These are phyloP conservation scores for Anabas testudineus DNA, from an alignment of 2,797 vertebrate species.

Conservation along the genomic window DNA sequence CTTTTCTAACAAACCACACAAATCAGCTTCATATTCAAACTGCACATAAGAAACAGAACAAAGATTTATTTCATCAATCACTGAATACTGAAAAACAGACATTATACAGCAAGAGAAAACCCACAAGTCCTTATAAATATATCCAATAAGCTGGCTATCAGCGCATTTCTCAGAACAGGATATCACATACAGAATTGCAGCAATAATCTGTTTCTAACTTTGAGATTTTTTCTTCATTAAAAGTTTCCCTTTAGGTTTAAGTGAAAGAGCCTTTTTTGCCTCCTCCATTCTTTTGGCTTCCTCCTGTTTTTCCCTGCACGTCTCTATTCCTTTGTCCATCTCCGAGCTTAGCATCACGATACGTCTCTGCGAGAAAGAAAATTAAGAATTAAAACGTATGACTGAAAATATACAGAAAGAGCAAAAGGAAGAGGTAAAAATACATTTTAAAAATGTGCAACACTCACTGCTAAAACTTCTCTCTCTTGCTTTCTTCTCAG, in stretches of 20 bases:
- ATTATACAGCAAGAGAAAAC: background rate
- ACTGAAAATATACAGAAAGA: background rate
- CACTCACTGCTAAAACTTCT: constrained; percentile 85
- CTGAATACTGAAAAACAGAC: constrained; percentile 19
- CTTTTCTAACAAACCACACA: background rate
- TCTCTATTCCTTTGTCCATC: constrained; percentile 79
- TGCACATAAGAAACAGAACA: constrained; percentile 14
- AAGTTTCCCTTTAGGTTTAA: constrained; percentile 84
- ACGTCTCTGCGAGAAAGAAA: constrained; percentile 70
- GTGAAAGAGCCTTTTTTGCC: constrained; percentile 73
- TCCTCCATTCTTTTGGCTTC: constrained; percentile 59
- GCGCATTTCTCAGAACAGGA: background rate
- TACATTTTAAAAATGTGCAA: background rate
- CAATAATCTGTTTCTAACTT: constrained; percentile 28
- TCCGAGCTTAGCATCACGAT: constrained; percentile 82
- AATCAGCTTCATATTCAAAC: background rate
- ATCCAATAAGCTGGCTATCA: background rate
- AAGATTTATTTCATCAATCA: constrained; percentile 49
- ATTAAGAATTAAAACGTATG: background rate
- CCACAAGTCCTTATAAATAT: constrained; percentile 27
- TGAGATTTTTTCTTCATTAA: constrained; percentile 66
- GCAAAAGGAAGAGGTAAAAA: background rate
- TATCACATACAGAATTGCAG: too few relatives aligned
- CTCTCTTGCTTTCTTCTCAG: constrained; percentile 82
- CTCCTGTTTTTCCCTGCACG: constrained; percentile 65